A percentile compares a stretch with the other conserved stretches of the same genome.
phyloP scores from a whole-genome alignment of 2,113 vertebrate genomes.

The Channa maculata region DNA sequence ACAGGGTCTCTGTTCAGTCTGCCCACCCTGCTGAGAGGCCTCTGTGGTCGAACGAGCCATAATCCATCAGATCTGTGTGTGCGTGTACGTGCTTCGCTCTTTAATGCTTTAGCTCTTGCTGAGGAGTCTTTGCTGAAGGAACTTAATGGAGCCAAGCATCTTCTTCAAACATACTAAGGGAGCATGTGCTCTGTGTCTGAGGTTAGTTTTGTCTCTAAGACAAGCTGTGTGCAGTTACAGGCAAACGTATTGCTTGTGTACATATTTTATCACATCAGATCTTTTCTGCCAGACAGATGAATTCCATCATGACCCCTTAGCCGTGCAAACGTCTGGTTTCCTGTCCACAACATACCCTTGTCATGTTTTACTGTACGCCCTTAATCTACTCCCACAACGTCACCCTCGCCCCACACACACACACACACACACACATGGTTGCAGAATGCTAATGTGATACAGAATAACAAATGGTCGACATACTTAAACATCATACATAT shows the following conservation, averaged over 20 bases:
- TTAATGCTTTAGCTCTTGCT: slow-evolving; percentile 66
- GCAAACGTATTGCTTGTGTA: slow-evolving; percentile 44
- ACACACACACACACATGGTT: neutral
- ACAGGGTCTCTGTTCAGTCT: slow-evolving; percentile 80
- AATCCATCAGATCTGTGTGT: slow-evolving; percentile 69
- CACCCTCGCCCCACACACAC: neutral
- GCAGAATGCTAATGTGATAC: slow-evolving; percentile 34
- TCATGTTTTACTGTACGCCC: slow-evolving; percentile 56
- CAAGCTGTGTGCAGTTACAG: slow-evolving; percentile 37
- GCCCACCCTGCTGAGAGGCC: slow-evolving; percentile 76
- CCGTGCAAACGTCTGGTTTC: slow-evolving; percentile 51
- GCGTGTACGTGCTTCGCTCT: slow-evolving; percentile 58
- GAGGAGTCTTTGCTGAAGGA: slow-evolving; percentile 61
- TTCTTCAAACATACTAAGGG: slow-evolving; percentile 57
- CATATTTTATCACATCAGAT: slow-evolving; percentile 53
- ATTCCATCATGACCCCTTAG: slow-evolving; percentile 46
- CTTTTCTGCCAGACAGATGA: slow-evolving; percentile 53
- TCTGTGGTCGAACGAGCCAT: slow-evolving; percentile 59
- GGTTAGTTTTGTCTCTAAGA: slow-evolving; percentile 44
- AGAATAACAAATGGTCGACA: slow-evolving; percentile 23
- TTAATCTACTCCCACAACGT: slow-evolving; percentile 31
- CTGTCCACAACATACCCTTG: slow-evolving; percentile 36
- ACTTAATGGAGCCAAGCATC: slow-evolving; percentile 61
- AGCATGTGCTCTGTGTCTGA: slow-evolving; percentile 43
- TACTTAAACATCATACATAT: slow-evolving; percentile 36